Conservation (phyloP, 2,113 vertebrate species). For the Tragelaphus scriptus region DNA sequence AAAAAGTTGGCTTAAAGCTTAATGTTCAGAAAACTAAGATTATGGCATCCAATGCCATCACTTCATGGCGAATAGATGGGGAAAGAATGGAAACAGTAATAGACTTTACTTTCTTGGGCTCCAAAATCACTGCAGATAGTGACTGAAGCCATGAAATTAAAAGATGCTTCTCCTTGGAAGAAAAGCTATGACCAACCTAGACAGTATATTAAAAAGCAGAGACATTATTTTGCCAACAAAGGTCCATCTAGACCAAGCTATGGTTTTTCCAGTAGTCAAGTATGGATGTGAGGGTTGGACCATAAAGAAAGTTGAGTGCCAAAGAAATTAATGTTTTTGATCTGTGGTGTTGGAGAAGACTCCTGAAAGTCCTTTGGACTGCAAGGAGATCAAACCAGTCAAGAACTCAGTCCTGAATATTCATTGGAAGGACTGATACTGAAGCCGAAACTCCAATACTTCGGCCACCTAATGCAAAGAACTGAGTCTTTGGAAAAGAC, state of each 20-base stretch:
- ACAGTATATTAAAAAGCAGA: neutral
- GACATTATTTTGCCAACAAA: neutral
- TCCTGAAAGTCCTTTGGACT: neutral
- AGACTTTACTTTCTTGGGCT: neutral
- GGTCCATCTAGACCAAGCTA: neutral
- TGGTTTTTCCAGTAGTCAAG: neutral
- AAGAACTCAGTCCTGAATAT: neutral
- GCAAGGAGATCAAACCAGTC: neutral
- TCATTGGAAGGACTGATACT: neutral
- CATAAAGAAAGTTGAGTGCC: neutral
- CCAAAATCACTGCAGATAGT: neutral
- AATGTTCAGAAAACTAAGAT: neutral
- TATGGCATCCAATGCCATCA: neutral
- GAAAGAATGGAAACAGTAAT: neutral
- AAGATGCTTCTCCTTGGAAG: neutral
- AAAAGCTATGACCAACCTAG: neutral
- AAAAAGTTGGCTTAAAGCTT: neutral
- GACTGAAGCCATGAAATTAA: neutral
- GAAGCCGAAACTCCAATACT: neutral
- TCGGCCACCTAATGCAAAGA: accelerated
- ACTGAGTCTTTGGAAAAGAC: neutral
- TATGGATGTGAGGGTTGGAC: neutral
- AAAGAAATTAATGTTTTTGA: neutral
- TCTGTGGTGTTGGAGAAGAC: neutral
- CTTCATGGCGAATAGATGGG: neutral